These are phyloP conservation scores for Mormyrus proboscirostris DNA, from an alignment of 2,797 vertebrate species.

Conservation along the genomic window DNA sequence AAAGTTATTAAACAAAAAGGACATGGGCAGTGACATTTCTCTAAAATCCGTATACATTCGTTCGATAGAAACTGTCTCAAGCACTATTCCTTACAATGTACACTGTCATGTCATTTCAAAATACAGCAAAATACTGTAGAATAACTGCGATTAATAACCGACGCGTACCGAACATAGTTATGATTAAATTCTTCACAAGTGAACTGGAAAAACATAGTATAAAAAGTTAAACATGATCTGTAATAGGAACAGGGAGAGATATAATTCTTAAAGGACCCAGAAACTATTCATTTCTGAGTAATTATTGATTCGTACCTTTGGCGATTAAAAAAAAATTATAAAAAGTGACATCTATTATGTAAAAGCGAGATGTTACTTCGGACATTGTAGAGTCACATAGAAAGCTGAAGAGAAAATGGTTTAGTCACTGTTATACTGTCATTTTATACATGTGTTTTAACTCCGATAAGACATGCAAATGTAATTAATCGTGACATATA, in stretches of 20 bases:
- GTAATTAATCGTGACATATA: constrained; percentile 35
- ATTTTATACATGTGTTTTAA: not conserved
- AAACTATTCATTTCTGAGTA: not conserved
- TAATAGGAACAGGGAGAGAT: not conserved
- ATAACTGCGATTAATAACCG: not conserved
- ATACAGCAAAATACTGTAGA: not conserved
- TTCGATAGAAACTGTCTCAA: not conserved
- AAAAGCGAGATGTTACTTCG: not conserved
- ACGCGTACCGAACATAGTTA: not conserved
- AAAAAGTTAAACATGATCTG: not conserved
- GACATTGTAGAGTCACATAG: not conserved
- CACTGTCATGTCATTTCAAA: not conserved
- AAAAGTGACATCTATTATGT: not conserved
- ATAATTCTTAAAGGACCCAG: not conserved
- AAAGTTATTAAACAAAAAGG: not conserved
- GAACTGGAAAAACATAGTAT: not conserved
- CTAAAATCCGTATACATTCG: not conserved
- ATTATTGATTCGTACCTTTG: not conserved
- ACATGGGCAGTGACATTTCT: not conserved
- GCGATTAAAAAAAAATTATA: not conserved
- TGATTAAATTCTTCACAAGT: not conserved
- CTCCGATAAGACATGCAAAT: constrained; percentile 13
- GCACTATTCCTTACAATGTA: not conserved
- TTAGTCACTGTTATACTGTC: not conserved
- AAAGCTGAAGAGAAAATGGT: not conserved